Conservation (phyloP, 2,888 invertebrate species). For the Ditula angustiorana region DNA sequence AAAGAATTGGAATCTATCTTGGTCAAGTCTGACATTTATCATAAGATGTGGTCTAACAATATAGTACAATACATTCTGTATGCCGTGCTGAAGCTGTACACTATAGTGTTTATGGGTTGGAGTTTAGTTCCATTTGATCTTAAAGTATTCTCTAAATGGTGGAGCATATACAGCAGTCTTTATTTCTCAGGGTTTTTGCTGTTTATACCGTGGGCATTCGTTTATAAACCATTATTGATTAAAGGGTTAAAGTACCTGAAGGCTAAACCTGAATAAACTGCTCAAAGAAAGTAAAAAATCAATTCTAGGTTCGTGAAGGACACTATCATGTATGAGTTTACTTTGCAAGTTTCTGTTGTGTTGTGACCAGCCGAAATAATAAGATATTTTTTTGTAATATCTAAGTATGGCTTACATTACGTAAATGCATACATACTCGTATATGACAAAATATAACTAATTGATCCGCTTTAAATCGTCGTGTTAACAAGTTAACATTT, state of each 20-base stretch:
- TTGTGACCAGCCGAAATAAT: not conserved
- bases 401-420: not conserved
- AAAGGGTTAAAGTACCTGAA: conserved; percentile 45
- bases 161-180: conserved; percentile 86
- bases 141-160: conserved; percentile 89
- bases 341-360: not conserved
- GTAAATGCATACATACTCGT: not conserved
- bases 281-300: conserved; percentile 3
- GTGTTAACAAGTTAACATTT: not conserved
- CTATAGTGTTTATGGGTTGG: conserved; percentile 94
- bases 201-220: conserved; percentile 87
- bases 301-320: not conserved
- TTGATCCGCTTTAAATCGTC: too few species aligned
- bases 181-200: conserved; percentile 89
- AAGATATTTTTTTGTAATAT: not conserved
- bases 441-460: too few species aligned
- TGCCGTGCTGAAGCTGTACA: conserved; percentile 88
- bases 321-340: conserved; percentile 1
- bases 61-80: conserved; percentile 78
- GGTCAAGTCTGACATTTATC: conserved; percentile 77
- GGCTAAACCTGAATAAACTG: conserved; percentile 31
- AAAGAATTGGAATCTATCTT: conserved; percentile 88
- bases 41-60: conserved; percentile 70
- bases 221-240: conserved; percentile 79
- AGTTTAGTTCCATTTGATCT: conserved; percentile 91